phyloP scores from a whole-genome alignment of 2,888 invertebrate genomes.

The Anoplius nigerrimus region DNA sequence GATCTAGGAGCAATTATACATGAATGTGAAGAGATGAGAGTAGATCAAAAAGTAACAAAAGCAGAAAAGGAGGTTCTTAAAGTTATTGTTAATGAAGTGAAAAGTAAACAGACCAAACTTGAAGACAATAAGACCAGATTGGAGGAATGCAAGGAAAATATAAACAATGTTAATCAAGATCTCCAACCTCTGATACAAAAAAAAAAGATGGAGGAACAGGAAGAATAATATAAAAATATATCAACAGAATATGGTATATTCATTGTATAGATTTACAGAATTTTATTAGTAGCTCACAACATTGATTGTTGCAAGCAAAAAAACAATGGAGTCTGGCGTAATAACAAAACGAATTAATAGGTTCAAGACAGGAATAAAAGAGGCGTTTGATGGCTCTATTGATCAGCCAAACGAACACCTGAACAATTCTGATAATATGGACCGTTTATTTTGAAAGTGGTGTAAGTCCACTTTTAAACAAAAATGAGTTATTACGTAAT shows the following conservation, averaged over 20 bases:
- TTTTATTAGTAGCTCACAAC: neutral
- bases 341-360: constrained; percentile 78
- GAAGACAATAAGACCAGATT: constrained; percentile 81
- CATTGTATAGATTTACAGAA: neutral
- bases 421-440: constrained; percentile 75
- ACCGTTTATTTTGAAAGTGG: no score
- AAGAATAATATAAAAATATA: constrained; percentile 67
- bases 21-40: constrained; percentile 77
- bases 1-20: constrained; percentile 86
- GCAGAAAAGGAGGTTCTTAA: constrained; percentile 75
- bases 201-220: constrained; percentile 70
- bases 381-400: constrained; percentile 80
- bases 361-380: constrained; percentile 79
- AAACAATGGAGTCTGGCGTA: constrained; percentile 77
- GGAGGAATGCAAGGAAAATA: constrained; percentile 76
- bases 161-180: constrained; percentile 74
- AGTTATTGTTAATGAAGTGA: constrained; percentile 80
- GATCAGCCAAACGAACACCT: constrained; percentile 80
- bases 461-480: no score
- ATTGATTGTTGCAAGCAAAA: constrained; percentile 69
- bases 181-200: constrained; percentile 74
- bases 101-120: constrained; percentile 79
- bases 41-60: constrained; percentile 35
- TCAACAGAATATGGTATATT: constrained; percentile 39
- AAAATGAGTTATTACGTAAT: no score